These are phyloP conservation scores for Anthoscopus minutus DNA, from an alignment of 2,113 vertebrate genomes.

Conservation along the genomic window DNA sequence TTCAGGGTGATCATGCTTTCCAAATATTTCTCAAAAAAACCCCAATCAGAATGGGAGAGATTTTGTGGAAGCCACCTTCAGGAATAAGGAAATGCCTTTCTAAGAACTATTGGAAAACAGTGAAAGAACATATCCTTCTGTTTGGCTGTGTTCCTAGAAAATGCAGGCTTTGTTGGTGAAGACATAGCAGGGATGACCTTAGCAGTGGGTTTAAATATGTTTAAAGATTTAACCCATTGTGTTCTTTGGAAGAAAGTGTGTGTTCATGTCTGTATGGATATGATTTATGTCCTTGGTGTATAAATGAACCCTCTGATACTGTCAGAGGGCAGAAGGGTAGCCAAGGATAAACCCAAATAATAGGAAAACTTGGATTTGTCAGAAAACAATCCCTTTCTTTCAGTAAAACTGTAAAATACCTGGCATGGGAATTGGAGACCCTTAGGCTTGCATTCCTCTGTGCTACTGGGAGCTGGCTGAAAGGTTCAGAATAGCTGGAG, in stretches of 20 bases:
- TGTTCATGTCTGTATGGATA: not conserved
- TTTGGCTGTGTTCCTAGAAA: not conserved
- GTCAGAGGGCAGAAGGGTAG: not conserved
- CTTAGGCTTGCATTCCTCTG: not conserved
- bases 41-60: not conserved
- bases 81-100: not conserved
- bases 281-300: not conserved
- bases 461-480: not conserved
- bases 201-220: not conserved
- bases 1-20: not conserved
- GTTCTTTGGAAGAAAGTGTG: not conserved
- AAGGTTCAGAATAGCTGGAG: not conserved
- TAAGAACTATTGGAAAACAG: not conserved
- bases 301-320: not conserved
- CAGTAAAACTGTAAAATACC: not conserved
- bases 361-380: not conserved
- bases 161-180: not conserved
- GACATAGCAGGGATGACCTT: not conserved
- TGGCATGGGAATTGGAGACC: not conserved
- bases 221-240: not conserved
- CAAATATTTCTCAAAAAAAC: not conserved
- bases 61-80: not conserved
- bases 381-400: not conserved
- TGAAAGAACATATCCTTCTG: not conserved
- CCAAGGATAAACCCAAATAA: not conserved